Conservation (phyloP, 1,140 invertebrate genomes). For the Agrypnia vestita region DNA sequence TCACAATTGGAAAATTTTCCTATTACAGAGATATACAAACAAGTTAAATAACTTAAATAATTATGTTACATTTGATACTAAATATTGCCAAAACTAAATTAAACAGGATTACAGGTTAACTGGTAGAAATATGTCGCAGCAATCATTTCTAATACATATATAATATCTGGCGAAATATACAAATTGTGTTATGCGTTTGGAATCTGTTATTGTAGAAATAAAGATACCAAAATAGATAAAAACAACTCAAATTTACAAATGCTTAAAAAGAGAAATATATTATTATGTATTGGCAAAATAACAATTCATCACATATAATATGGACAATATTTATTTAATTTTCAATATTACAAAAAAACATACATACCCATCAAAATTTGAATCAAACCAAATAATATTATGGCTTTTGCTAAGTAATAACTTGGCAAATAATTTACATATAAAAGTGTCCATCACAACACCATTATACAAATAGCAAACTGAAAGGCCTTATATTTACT, state of each 20-base stretch:
- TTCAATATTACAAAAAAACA: slow-evolving; percentile 37
- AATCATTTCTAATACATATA: slow-evolving; percentile 22
- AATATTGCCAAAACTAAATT: slow-evolving; percentile 34
- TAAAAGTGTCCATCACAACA: slow-evolving; percentile 50
- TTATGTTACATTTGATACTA: slow-evolving; percentile 49
- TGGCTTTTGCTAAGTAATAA: slow-evolving; percentile 26
- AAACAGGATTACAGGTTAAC: slow-evolving; percentile 30
- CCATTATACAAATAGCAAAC: slow-evolving; percentile 44
- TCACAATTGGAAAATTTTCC: slow-evolving; percentile 44
- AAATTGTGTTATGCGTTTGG: slow-evolving; percentile 27
- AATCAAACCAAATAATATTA: slow-evolving; percentile 39
- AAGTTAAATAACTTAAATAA: slow-evolving; percentile 54
- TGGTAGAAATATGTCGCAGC: slow-evolving; percentile 34
- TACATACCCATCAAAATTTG: slow-evolving; percentile 37
- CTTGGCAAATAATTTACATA: slow-evolving; percentile 15
- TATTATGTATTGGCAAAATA: slow-evolving; percentile 53
- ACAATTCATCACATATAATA: slow-evolving; percentile 53
- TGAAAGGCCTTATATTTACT: slow-evolving; percentile 42
- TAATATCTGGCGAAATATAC: slow-evolving; percentile 11
- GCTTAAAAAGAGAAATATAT: slow-evolving; percentile 43
- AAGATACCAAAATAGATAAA: slow-evolving; percentile 7
- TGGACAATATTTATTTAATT: slow-evolving; percentile 51
- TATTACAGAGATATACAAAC: slow-evolving; percentile 52
- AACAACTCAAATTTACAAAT: slow-evolving; percentile 37
- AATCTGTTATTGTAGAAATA: slow-evolving; percentile 24